A percentile compares a stretch with the other conserved stretches of the same genome.
Evolutionary conservation across 2,797 vertebrate genomes (phyloP).

Genomic region (Lepilemur septentrionalis): DNA sequence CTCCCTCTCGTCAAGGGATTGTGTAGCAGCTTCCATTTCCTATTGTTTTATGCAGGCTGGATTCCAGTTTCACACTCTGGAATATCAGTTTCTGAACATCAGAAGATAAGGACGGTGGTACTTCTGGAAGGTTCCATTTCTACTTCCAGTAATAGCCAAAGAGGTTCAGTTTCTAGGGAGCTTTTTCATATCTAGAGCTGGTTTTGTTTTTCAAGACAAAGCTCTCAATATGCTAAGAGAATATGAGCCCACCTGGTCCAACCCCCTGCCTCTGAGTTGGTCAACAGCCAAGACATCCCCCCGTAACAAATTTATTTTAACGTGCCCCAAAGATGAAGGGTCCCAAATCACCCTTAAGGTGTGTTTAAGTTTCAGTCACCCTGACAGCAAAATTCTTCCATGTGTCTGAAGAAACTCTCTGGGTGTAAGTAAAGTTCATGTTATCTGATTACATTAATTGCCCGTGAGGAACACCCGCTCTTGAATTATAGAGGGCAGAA

Average conservation of each 20-base stretch:
- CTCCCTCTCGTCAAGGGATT: conserved; percentile 31
- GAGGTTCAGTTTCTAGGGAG: conserved; percentile 18
- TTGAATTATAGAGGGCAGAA: conserved; percentile 4
- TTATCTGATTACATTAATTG: conserved; percentile 25
- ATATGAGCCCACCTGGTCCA: not conserved
- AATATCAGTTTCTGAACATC: conserved; percentile 41
- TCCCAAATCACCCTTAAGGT: not conserved
- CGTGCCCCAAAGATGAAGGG: not conserved
- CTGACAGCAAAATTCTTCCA: conserved; percentile 48
- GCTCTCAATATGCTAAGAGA: not conserved
- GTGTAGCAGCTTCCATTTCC: conserved; percentile 52
- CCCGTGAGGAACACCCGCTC: not conserved
- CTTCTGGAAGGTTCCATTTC: conserved; percentile 53
- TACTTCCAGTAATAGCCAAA: not conserved
- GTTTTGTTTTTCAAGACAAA: not conserved
- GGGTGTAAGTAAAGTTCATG: conserved; percentile 46
- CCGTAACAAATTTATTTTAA: not conserved
- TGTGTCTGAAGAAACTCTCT: conserved; percentile 35
- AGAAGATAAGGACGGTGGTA: conserved; percentile 57
- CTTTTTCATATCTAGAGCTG: not conserved
- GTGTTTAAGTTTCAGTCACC: conserved; percentile 38
- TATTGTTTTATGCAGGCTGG: conserved; percentile 56
- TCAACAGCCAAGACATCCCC: not conserved
- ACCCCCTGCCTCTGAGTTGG: not conserved
- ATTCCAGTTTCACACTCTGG: conserved; percentile 64